These are phyloP conservation scores for Volucella inanis DNA, from an alignment of 2,888 invertebrate species.

Conservation along the genomic window DNA sequence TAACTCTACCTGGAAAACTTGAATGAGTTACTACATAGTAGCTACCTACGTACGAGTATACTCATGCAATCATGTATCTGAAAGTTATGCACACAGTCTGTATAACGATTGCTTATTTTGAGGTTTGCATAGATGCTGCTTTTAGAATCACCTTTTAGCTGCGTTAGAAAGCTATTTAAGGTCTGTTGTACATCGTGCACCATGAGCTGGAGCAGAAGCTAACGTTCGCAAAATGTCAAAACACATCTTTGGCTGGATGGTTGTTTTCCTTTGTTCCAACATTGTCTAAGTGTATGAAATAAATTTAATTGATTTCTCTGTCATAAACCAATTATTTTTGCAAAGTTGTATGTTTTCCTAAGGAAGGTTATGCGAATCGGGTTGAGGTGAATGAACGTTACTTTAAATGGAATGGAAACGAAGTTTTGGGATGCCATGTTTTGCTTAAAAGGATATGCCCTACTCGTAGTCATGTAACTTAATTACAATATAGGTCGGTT, in stretches of 20 bases:
- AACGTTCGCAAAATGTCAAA: constrained; percentile 21
- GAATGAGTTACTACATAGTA: constrained; percentile 11
- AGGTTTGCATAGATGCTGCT: constrained; percentile 32
- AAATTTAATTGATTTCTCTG: constrained; percentile 66
- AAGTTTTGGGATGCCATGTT: too few relatives aligned
- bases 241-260: constrained; percentile 42
- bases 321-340: constrained; percentile 64
- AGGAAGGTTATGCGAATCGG: not conserved
- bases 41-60: not conserved
- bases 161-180: constrained; percentile 52
- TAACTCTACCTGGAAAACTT: constrained; percentile 9
- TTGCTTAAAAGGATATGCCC: too few relatives aligned
- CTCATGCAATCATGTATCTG: too few relatives aligned
- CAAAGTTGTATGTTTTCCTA: constrained; percentile 45
- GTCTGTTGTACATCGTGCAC: constrained; percentile 1
- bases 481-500: too few relatives aligned
- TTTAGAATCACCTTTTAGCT: constrained; percentile 50
- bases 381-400: not conserved
- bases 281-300: constrained; percentile 60
- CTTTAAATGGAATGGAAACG: not conserved
- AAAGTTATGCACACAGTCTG: not conserved
- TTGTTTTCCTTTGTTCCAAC: constrained; percentile 58
- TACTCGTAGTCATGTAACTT: too few relatives aligned
- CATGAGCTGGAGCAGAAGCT: not conserved
- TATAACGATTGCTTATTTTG: not conserved